These are phyloP conservation scores for Colius striatus DNA, from an alignment of 2,113 vertebrate genomes.

Conservation along the genomic window DNA sequence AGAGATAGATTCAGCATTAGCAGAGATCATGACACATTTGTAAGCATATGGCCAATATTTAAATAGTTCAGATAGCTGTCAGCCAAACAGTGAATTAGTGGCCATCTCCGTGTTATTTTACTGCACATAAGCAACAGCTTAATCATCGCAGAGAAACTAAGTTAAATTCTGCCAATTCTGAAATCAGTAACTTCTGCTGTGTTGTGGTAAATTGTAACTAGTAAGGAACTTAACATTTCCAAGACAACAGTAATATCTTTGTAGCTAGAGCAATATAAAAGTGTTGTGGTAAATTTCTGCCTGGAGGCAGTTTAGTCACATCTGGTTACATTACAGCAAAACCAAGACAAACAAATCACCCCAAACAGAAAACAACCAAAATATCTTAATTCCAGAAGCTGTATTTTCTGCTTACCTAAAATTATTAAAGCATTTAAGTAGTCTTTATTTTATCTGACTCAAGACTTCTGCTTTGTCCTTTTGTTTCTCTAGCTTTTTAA, in stretches of 20 bases:
- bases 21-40: not conserved
- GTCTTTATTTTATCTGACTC: not conserved
- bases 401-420: not conserved
- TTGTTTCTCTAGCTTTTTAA: not conserved
- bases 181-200: not conserved
- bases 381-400: not conserved
- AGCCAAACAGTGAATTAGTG: not conserved
- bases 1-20: not conserved
- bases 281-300: not conserved
- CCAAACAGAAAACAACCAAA: not conserved
- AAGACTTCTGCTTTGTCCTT: not conserved
- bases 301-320: not conserved
- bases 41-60: not conserved
- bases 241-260: not conserved
- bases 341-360: not conserved
- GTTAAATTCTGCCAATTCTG: not conserved
- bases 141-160: not conserved
- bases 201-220: not conserved
- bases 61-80: not conserved
- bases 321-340: not conserved
- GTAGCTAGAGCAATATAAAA: not conserved
- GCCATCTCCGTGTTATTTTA: not conserved
- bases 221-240: not conserved
- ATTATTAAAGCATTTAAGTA: not conserved
- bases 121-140: not conserved